Percentiles rank a stretch among this genome's conserved stretches.
phyloP scores from a whole-genome alignment of 2,888 invertebrate species.

The Diplazon laetatorius region DNA sequence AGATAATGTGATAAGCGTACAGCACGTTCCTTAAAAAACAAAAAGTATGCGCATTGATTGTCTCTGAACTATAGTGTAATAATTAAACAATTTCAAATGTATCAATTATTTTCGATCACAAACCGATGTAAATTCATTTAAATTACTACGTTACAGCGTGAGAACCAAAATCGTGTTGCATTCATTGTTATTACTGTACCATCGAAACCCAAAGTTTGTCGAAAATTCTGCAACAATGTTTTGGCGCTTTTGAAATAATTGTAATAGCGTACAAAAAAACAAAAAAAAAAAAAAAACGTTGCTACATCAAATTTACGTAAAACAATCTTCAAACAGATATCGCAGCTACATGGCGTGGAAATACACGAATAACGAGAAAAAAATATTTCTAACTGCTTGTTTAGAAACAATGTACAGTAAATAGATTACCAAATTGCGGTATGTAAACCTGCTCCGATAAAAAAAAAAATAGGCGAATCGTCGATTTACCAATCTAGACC shows the following conservation, averaged over 20 bases:
- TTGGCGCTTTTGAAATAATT: constrained; percentile 17
- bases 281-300: neutral
- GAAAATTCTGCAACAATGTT: neutral
- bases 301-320: constrained; percentile 15
- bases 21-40: constrained; percentile 26
- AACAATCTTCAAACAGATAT: constrained; percentile 10
- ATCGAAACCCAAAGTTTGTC: neutral
- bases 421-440: constrained; percentile 47
- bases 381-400: constrained; percentile 52
- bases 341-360: constrained; percentile 9
- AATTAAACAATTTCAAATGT: constrained; percentile 11
- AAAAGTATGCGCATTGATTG: constrained; percentile 41
- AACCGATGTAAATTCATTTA: constrained; percentile 13
- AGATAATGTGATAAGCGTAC: constrained; percentile 55
- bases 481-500: too few relatives aligned
- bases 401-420: constrained; percentile 60
- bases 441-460: constrained; percentile 33
- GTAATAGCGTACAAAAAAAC: too few relatives aligned
- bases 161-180: constrained; percentile 6
- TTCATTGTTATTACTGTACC: constrained; percentile 39
- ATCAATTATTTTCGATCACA: constrained; percentile 8
- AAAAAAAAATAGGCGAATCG: constrained; percentile 24
- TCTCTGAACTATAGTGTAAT: constrained; percentile 35
- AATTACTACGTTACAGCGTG: constrained; percentile 14
- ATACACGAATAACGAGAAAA: constrained; percentile 30